Evolutionary conservation across 2,888 invertebrate species (phyloP).

Genomic region (Aphidius colemani): DNA sequence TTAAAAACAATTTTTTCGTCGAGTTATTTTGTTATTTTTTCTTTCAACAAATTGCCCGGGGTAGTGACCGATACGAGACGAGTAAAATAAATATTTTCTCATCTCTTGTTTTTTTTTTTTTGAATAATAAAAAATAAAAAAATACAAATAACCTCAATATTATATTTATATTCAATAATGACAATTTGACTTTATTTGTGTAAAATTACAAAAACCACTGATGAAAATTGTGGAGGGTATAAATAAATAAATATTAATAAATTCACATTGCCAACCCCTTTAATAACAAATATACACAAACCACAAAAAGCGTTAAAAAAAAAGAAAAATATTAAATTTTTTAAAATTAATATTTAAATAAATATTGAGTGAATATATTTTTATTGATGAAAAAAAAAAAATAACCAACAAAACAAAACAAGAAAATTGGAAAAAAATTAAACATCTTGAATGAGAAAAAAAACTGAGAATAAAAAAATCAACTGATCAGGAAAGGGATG

Average conservation of each 20-base stretch:
- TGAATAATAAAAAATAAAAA: conserved; percentile 17
- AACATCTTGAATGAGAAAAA: background rate
- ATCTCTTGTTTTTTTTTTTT: background rate
- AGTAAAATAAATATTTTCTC: conserved; percentile 4
- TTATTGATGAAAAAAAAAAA: conserved; percentile 15
- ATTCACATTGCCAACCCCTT: conserved; percentile 30
- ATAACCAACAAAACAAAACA: background rate
- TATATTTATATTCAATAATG: no score
- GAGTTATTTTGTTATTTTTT: no score
- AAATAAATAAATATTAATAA: conserved; percentile 36
- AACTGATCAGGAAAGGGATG: background rate
- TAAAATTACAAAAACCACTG: conserved; percentile 53
- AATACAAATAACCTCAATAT: background rate
- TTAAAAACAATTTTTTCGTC: no score
- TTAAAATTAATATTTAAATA: conserved; percentile 36
- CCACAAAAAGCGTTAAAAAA: conserved; percentile 20
- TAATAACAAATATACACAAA: conserved; percentile 57
- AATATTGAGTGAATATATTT: conserved; percentile 44
- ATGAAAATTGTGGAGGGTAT: conserved; percentile 46
- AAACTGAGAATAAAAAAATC: background rate
- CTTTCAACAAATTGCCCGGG: background rate
- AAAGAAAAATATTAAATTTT: conserved; percentile 26
- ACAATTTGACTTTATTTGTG: conserved; percentile 28
- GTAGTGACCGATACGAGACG: no score
- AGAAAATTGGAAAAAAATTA: no score